Evolutionary conservation across 2,113 vertebrate species (phyloP).

Genomic region (Aleadryas rufinucha): DNA sequence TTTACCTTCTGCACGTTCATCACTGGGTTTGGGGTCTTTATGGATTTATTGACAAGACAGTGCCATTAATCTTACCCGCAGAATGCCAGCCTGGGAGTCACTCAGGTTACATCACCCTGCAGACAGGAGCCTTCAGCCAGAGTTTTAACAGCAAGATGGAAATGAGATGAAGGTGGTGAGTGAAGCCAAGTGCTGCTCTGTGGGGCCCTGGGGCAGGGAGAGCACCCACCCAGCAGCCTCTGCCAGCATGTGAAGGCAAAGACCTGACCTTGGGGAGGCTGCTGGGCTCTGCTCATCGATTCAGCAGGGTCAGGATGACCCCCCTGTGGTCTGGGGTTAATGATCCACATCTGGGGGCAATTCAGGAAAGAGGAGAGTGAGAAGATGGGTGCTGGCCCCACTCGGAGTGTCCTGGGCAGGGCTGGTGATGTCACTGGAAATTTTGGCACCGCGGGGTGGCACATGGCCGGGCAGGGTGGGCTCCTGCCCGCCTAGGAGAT

Average conservation of each 20-base stretch:
- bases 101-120: slow-evolving; percentile 6
- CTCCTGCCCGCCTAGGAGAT: neutral
- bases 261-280: neutral
- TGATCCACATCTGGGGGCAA: neutral
- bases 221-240: neutral
- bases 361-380: accelerated
- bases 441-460: neutral
- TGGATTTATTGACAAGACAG: slow-evolving; percentile 64
- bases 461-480: neutral
- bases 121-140: neutral
- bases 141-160: neutral
- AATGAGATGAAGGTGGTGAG: neutral
- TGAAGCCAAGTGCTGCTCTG: neutral
- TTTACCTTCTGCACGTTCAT: slow-evolving; percentile 31
- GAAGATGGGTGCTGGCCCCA: neutral
- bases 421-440: neutral
- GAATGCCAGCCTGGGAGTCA: slow-evolving; percentile 31
- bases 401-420: accelerated
- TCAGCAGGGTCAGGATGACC: neutral
- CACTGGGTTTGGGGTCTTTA: slow-evolving; percentile 4
- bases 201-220: neutral
- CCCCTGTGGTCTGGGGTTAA: neutral
- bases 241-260: neutral
- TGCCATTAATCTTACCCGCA: slow-evolving; percentile 43
- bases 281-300: neutral